Base-by-base conservation (phyloP, 2,797 vertebrate genomes). In the Thripadectes ignobilis region DNA sequence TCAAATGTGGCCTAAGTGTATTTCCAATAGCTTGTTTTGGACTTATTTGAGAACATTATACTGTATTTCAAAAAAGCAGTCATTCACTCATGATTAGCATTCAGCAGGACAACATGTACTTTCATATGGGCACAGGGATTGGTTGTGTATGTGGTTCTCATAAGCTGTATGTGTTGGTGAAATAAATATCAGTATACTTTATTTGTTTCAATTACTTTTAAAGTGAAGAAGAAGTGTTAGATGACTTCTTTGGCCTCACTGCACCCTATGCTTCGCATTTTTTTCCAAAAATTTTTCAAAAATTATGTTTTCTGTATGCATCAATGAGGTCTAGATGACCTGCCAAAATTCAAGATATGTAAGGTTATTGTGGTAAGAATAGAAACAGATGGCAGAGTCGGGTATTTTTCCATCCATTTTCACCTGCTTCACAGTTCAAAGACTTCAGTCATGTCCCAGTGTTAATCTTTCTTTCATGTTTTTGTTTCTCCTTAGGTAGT, bases 371-470 rank as follows among this genome's bases (percentile, higher is more conserved):
- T 61, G 27, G 62, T 36, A 86, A 83, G 78, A 88, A 90, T 4
- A 80, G 65, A 80, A 95, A 71, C 14, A 74, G 65, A 61, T 6
- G 34, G 14, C 62, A 67, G 61, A 69, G 65, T 67, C 11, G 1
- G 41, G 45, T 92, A 41, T 68, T 96, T 89, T 94, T 68, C 66
- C 62, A 41, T 71, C 57, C 10, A 11, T 74, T 72, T 96, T 93
- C 32, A 88, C 89, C 66, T 78, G 13, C 61, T 77, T 90, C 76
- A 84, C 52, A 67, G 85, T 92, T 92, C 92, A 93, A 83, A 93
- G 90, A 21, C 20, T 85, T 68, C 74, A 74, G 61, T 43, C 29
- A 67, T 62, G 14, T 67, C 68, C 29, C 68, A 61, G 21, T 22
- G 29, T 49, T 52, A 88, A 84, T 24, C 6, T 74, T 63, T 65